These are phyloP conservation scores for Andricus curvator DNA, from an alignment of 2,888 invertebrate species.

Conservation along the genomic window DNA sequence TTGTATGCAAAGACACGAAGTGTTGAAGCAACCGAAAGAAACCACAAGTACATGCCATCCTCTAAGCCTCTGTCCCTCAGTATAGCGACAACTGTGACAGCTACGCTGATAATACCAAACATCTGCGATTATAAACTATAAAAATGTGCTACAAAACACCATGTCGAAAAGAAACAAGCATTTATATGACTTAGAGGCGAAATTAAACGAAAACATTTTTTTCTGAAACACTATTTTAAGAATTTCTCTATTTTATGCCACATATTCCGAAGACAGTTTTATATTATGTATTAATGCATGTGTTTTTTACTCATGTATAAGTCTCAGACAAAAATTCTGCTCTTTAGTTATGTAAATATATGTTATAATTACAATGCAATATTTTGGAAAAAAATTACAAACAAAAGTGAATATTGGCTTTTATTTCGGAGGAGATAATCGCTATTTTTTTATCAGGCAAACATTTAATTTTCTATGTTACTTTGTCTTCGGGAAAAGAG, in stretches of 20 bases:
- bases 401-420: too few relatives aligned
- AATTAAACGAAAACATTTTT: neutral
- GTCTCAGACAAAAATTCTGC: neutral
- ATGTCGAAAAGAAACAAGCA: neutral
- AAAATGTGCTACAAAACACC: neutral
- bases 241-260: neutral
- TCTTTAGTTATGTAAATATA: too few relatives aligned
- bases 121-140: neutral
- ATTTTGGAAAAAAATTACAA: too few relatives aligned
- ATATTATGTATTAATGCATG: neutral
- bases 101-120: neutral
- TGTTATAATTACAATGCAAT: too few relatives aligned
- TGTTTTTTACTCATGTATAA: neutral
- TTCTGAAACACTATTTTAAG: neutral
- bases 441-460: too few relatives aligned
- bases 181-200: neutral
- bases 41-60: neutral
- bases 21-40: neutral
- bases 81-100: neutral
- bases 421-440: too few relatives aligned
- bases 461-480: neutral
- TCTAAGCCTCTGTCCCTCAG: neutral
- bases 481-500: neutral
- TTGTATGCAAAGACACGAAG: conserved; percentile 21
- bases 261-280: neutral